Base-by-base conservation (phyloP, 2,113 vertebrate species). In the Mugil cephalus region DNA sequence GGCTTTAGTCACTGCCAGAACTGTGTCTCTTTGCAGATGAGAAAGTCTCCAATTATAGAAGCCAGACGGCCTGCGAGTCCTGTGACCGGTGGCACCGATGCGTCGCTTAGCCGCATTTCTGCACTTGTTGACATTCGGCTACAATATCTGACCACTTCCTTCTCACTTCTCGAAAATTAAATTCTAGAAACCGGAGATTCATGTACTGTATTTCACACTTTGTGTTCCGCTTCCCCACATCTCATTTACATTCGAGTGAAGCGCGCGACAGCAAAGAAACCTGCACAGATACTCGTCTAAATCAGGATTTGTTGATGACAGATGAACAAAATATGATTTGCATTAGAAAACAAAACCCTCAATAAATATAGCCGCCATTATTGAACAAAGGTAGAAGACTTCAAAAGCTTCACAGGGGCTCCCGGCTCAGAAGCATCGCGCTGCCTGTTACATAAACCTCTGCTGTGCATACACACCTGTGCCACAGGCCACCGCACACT, bases 391-490 rank as follows among this genome's bases (percentile, higher is more conserved):
- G 24, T 30, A 30, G 5, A 38, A 50, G 14, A 69, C 67, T 79
- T 69, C 50, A 75, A 79, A 68, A 59, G 69, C 82, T 66, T 67
- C 24, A 46, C 14, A 0, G 10, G 17, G 5, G 65, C 45, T 67
- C 56, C 74, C 58, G 63, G 50, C 72, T 65, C 63, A 74, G 70
- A 55, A 79, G 68, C 45, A 55, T 68, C 60, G 52, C 11, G 12
- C 75, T 52, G 62, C 55, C 58, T 72, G 80, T 74, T 74, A 74
- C 42, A 59, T 81, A 79, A 88, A 73, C 51, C 79, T 65, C 39
- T 38, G 75, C 82, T 77, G 71, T 72, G 56, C 70, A 52, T n/a
- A 40, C 40, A 64, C 75, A 87, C 80, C 85, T 80, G 84, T 62
- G 73, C 46, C 69, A 55, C 73, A 51, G 58, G 40, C 73, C 56